phyloP scores from a whole-genome alignment of 1,140 invertebrate genomes.

The Zophobas morio region DNA sequence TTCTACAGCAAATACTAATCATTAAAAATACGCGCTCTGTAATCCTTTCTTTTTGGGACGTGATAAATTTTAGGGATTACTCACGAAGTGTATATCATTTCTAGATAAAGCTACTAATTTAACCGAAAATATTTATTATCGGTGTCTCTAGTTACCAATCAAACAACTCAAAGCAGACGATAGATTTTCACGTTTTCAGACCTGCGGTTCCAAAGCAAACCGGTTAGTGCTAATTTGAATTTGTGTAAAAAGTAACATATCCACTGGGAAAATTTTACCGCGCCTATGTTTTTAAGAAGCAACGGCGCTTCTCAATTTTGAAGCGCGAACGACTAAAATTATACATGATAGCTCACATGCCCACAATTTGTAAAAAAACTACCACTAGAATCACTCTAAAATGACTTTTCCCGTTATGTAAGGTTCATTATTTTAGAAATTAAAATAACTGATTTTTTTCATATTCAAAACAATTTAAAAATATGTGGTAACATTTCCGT shows the following conservation, averaged over 20 bases:
- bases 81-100: not conserved
- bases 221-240: constrained; percentile 13
- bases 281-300: too few species aligned
- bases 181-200: constrained; percentile 10
- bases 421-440: too few species aligned
- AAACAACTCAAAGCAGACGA: not conserved
- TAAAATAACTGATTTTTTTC: too few species aligned
- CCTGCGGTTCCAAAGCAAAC: constrained; percentile 7
- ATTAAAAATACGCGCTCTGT: not conserved
- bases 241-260: not conserved
- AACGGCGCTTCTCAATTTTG: too few species aligned
- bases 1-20: not conserved
- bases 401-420: too few species aligned
- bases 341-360: too few species aligned
- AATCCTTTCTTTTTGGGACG: not conserved
- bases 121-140: not conserved
- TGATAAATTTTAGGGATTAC: not conserved
- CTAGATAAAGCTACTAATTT: not conserved
- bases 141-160: too few species aligned
- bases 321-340: too few species aligned
- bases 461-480: too few species aligned
- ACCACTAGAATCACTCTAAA: too few species aligned
- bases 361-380: too few species aligned
- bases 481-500: too few species aligned
- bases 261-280: not conserved